These are phyloP conservation scores for Nineta flava DNA, from an alignment of 2,888 invertebrate species.

Conservation along the genomic window DNA sequence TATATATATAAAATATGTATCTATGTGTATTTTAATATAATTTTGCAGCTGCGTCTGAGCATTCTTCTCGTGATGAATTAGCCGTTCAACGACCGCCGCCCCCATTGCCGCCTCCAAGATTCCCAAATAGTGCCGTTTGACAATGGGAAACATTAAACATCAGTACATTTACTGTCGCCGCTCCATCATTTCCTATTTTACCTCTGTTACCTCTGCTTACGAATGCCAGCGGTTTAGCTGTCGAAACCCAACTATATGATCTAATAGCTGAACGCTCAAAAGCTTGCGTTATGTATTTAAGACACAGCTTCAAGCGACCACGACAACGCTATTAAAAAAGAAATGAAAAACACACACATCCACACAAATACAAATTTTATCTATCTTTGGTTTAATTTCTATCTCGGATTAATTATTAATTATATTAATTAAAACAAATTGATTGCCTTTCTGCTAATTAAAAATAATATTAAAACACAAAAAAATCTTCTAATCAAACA, in stretches of 20 bases:
- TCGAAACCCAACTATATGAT: conserved; percentile 43
- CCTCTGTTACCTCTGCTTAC: conserved; percentile 26
- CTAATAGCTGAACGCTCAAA: conserved; percentile 38
- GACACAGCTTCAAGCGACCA: conserved; percentile 45
- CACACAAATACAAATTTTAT: too few relatives aligned
- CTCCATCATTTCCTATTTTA: conserved; percentile 15
- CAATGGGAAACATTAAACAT: conserved; percentile 53
- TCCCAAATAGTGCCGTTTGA: conserved; percentile 68
- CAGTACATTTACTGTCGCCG: conserved; percentile 25
- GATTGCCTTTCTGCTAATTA: conserved; percentile 1
- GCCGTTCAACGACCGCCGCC: conserved; percentile 58
- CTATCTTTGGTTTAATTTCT: too few relatives aligned
- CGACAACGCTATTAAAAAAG: conserved; percentile 7
- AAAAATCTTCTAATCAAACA: neutral
- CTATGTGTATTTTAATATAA: neutral
- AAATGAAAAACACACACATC: neutral
- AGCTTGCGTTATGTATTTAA: conserved; percentile 52
- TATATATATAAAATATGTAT: neutral
- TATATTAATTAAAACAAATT: neutral
- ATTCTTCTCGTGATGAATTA: conserved; percentile 64
- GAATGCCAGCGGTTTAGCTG: conserved; percentile 29
- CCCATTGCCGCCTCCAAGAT: conserved; percentile 64
- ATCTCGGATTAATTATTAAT: too few relatives aligned
- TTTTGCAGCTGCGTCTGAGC: conserved; percentile 66
- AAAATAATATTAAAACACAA: neutral